These are phyloP conservation scores for Carduelis carduelis DNA, from an alignment of 2,797 vertebrate species.

Conservation along the genomic window DNA sequence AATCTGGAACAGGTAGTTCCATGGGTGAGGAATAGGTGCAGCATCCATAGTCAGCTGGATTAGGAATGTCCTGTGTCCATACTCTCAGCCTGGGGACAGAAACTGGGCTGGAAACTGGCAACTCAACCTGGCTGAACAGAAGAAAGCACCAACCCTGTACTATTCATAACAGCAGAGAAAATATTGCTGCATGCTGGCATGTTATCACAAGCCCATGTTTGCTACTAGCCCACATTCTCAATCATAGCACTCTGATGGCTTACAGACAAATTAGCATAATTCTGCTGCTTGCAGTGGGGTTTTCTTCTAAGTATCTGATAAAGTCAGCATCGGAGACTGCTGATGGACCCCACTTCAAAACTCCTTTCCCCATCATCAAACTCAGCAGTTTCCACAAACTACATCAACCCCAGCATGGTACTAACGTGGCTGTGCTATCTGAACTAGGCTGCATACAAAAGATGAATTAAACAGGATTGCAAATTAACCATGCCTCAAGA, in stretches of 20 bases:
- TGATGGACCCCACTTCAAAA: not conserved
- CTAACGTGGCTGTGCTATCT: rapidly evolving
- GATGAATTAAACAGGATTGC: not conserved
- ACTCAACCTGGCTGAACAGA: not conserved
- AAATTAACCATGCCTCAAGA: not conserved
- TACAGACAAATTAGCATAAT: not conserved
- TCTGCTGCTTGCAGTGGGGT: not conserved
- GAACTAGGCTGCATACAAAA: not conserved
- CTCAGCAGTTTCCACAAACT: not conserved
- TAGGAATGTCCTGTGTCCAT: not conserved
- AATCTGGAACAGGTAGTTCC: not conserved
- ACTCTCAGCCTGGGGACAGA: not conserved
- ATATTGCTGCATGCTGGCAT: not conserved
- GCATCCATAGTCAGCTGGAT: not conserved
- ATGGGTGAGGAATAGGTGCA: not conserved
- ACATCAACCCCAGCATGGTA: not conserved
- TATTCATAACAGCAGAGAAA: not conserved
- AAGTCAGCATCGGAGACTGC: not conserved
- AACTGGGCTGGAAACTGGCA: not conserved
- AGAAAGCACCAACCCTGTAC: not conserved
- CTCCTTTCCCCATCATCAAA: not conserved
- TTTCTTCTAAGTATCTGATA: not conserved
- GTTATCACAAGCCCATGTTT: not conserved
- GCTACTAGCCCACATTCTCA: not conserved
- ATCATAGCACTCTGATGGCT: not conserved